Evolutionary conservation across 1,140 invertebrate species (phyloP).

Genomic region (Colletes latitarsis): DNA sequence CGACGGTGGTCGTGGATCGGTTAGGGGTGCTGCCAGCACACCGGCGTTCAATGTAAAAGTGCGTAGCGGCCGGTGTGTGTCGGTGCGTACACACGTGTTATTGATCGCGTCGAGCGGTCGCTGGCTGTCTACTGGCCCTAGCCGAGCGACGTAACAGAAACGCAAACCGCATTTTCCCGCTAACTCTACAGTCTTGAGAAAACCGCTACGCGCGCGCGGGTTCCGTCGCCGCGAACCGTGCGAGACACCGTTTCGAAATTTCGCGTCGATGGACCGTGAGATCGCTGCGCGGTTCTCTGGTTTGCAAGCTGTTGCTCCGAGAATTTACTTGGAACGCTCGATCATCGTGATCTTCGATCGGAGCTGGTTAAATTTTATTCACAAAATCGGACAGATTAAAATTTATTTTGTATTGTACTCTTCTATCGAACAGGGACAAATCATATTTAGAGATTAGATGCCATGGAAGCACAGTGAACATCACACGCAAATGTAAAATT

Average conservation of each 20-base stretch:
- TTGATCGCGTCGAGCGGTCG: conserved; percentile 72
- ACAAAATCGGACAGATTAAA: no score
- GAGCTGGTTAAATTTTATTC: no score
- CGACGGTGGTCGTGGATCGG: conserved; percentile 45
- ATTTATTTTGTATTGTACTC: no score
- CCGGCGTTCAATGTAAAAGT: conserved; percentile 65
- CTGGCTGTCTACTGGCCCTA: conserved; percentile 59
- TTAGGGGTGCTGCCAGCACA: conserved; percentile 39
- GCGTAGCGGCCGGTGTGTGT: conserved; percentile 68
- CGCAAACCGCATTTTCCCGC: conserved; percentile 75
- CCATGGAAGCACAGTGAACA: no score
- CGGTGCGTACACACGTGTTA: conserved; percentile 80
- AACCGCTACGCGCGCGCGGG: conserved; percentile 15
- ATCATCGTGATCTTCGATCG: neutral
- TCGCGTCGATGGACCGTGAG: neutral
- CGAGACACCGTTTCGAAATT: neutral
- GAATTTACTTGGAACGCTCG: neutral
- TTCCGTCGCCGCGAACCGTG: neutral
- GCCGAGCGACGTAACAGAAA: conserved; percentile 66
- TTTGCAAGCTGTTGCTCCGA: conserved; percentile 13
- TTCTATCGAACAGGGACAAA: no score
- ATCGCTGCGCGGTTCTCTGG: neutral
- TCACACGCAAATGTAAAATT: no score
- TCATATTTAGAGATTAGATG: no score
- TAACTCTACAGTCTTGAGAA: conserved; percentile 73